These are phyloP conservation scores for Ceyx margarethae DNA, from an alignment of 2,113 vertebrate genomes.

Conservation along the genomic window DNA sequence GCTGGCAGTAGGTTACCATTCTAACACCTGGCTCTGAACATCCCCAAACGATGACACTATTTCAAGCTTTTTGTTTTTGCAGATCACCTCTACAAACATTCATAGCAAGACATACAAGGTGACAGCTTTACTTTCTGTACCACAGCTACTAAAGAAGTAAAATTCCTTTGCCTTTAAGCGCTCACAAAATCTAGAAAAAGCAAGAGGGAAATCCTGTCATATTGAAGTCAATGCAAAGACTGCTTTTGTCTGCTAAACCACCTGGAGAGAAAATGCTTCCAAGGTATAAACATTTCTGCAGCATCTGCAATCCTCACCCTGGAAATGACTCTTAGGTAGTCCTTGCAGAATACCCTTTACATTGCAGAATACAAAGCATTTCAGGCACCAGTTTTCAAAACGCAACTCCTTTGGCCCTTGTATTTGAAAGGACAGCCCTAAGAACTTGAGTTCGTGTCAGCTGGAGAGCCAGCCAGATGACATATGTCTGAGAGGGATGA, in stretches of 20 bases:
- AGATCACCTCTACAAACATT: neutral
- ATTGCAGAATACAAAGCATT: neutral
- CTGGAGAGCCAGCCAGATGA: slow-evolving; percentile 8
- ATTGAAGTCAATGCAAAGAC: neutral
- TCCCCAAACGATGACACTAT: neutral
- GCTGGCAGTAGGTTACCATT: neutral
- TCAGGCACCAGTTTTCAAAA: neutral
- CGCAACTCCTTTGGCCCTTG: neutral
- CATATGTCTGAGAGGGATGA: neutral
- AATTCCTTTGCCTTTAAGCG: neutral
- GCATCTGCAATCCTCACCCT: neutral
- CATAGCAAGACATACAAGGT: neutral
- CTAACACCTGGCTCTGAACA: neutral
- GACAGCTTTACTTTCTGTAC: neutral
- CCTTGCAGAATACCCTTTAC: neutral
- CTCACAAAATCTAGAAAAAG: neutral
- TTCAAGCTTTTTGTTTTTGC: neutral
- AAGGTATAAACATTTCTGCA: neutral
- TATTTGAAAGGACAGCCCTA: neutral
- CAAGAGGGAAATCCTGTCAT: neutral
- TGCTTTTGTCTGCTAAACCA: neutral
- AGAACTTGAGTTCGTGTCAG: neutral
- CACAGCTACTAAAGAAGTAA: neutral
- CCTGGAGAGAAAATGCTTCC: neutral
- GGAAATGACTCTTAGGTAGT: neutral